Conservation (phyloP, 2,113 vertebrate genomes). For the Atherinomorus stipes region DNA sequence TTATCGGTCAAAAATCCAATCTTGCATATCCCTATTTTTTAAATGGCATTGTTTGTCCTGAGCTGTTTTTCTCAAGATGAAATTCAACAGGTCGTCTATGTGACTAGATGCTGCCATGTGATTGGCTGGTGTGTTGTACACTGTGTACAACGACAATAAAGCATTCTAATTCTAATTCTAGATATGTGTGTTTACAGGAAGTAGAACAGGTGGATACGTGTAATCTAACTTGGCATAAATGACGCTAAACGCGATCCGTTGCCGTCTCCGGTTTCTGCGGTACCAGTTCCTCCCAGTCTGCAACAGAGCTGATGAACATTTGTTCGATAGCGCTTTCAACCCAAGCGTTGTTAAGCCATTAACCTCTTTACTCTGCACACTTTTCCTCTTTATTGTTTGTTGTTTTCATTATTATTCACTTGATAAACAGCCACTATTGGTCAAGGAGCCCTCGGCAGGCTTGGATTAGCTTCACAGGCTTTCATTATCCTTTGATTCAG, state of each 20-base stretch:
- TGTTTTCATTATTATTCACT: conserved; percentile 55
- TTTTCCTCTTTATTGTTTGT: conserved; percentile 30
- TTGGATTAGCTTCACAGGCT: conserved; percentile 63
- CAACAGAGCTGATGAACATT: conserved; percentile 50
- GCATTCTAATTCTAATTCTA: too few relatives aligned
- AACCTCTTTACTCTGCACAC: conserved; percentile 45
- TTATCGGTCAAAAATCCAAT: too few relatives aligned
- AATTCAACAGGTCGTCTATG: too few relatives aligned
- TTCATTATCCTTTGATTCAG: conserved; percentile 75
- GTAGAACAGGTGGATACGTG: conserved; percentile 35
- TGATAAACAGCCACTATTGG: conserved; percentile 61
- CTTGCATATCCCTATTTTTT: too few relatives aligned
- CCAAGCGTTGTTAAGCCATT: conserved; percentile 37
- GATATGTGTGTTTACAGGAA: too few relatives aligned
- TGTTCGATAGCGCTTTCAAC: conserved; percentile 57
- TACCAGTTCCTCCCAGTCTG: background rate
- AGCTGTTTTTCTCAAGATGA: too few relatives aligned
- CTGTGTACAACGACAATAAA: too few relatives aligned
- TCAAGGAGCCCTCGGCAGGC: conserved; percentile 52
- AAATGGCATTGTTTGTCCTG: too few relatives aligned
- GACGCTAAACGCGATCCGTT: conserved; percentile 50
- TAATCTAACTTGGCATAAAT: conserved; percentile 59
- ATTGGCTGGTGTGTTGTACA: too few relatives aligned
- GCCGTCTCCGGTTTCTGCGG: conserved; percentile 20
- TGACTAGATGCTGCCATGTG: too few relatives aligned